phyloP scores from a whole-genome alignment of 2,888 invertebrate species.

The Lasioglossum morio region DNA sequence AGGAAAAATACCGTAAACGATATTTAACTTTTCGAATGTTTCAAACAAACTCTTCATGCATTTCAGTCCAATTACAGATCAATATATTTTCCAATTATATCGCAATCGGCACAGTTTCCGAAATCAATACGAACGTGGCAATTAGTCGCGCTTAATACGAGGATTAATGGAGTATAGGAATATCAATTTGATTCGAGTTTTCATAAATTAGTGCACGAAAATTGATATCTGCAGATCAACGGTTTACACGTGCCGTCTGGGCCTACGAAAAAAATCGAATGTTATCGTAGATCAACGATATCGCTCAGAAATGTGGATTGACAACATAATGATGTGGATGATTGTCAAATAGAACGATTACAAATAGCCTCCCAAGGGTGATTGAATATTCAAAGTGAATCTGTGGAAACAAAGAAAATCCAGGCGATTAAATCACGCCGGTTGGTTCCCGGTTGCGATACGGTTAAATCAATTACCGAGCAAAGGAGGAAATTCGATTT shows the following conservation, averaged over 20 bases:
- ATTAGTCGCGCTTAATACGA: background rate
- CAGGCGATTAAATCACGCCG: background rate
- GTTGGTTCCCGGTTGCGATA: background rate
- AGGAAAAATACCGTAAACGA: background rate
- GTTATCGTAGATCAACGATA: background rate
- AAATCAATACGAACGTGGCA: background rate
- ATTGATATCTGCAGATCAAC: background rate
- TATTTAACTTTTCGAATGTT: background rate
- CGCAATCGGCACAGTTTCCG: background rate
- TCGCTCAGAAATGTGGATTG: background rate
- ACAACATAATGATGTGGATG: background rate
- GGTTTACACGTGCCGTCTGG: background rate
- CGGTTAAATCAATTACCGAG: background rate
- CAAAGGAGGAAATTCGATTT: background rate
- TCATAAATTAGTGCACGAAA: background rate
- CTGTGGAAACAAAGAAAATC: constrained; percentile 3
- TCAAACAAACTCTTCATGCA: background rate
- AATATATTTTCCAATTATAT: background rate
- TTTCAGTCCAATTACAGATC: background rate
- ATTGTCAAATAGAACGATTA: background rate
- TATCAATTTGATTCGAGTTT: background rate
- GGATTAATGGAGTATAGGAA: background rate
- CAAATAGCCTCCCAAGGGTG: background rate
- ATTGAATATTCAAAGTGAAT: background rate
- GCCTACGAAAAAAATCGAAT: background rate